These are phyloP conservation scores for Andrena bucephala DNA, from an alignment of 2,888 invertebrate species.

Conservation along the genomic window DNA sequence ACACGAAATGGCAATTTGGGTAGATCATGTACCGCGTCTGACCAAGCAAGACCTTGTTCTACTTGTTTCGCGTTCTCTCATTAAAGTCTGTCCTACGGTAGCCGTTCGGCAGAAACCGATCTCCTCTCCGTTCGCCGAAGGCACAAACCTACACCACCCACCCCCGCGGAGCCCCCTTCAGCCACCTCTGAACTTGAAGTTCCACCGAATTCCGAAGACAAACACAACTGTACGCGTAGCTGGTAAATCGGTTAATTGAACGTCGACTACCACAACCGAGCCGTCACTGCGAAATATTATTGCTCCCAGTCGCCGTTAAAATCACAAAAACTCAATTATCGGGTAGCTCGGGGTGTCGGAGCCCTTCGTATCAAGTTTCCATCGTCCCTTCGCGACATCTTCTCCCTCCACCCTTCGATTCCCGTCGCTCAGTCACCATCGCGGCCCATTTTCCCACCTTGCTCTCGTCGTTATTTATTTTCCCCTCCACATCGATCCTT, in stretches of 20 bases:
- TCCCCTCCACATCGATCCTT: neutral
- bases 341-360: neutral
- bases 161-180: neutral
- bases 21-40: no score
- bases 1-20: no score
- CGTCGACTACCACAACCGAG: neutral
- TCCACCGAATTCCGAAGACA: neutral
- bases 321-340: conserved; percentile 9
- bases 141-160: neutral
- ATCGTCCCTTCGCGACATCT: neutral
- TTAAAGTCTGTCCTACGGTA: no score
- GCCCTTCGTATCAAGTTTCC: neutral
- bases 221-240: neutral
- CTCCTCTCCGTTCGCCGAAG: neutral
- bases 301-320: no score
- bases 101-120: no score
- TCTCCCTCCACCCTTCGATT: neutral
- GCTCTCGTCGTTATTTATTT: neutral
- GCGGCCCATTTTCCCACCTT: neutral
- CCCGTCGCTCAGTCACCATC: conserved; percentile 11
- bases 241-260: neutral
- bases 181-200: neutral
- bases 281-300: neutral
- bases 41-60: no score
- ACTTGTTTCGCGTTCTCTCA: no score